Evolutionary conservation across 2,113 vertebrate genomes (phyloP).

Genomic region (Gopherus flavomarginatus): DNA sequence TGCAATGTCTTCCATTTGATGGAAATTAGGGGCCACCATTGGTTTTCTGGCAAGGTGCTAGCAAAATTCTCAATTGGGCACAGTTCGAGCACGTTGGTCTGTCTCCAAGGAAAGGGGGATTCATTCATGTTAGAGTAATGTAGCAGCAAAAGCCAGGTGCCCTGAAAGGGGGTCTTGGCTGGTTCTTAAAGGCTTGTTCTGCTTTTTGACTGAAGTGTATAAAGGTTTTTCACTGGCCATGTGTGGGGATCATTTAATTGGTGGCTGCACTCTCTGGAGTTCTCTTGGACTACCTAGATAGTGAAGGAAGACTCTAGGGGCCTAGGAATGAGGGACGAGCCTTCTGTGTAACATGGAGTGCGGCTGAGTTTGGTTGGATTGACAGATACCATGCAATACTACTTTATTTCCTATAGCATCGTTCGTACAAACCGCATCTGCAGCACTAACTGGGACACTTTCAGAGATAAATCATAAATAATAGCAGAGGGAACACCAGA

Average conservation of each 20-base stretch:
- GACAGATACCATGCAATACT: not conserved
- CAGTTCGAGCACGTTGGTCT: not conserved
- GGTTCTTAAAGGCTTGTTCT: not conserved
- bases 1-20: not conserved
- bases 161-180: not conserved
- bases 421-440: not conserved
- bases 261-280: not conserved
- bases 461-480: slow-evolving; percentile 48
- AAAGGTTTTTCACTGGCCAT: not conserved
- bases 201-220: not conserved
- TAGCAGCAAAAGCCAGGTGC: accelerated
- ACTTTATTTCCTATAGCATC: not conserved
- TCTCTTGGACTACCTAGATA: not conserved
- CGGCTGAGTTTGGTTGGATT: not conserved
- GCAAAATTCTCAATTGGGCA: not conserved
- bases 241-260: not conserved
- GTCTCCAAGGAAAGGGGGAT: not conserved
- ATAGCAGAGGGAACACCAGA: not conserved
- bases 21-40: not conserved
- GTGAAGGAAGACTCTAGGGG: not conserved
- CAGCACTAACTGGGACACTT: not conserved
- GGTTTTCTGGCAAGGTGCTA: not conserved
- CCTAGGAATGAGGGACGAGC: not conserved
- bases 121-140: not conserved
- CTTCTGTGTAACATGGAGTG: not conserved